phyloP scores from a whole-genome alignment of 1,140 invertebrate genomes.

The Apis cerana region DNA sequence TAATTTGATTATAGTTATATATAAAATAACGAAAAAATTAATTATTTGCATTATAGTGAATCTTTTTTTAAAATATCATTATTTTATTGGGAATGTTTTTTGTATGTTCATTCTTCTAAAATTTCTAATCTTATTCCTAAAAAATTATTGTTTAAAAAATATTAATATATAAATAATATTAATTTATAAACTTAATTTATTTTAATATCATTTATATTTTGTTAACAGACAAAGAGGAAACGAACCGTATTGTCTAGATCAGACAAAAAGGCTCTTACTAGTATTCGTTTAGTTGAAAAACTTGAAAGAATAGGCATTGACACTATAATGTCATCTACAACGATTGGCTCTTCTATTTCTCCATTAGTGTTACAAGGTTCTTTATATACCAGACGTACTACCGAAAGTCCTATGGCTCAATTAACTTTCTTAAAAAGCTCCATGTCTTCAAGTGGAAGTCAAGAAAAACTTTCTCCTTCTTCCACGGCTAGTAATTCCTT shows the following conservation, averaged over 20 bases:
- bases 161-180: not conserved
- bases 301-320: conserved; percentile 87
- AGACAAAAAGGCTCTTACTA: conserved; percentile 80
- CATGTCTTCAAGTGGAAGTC: conserved; percentile 75
- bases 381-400: conserved; percentile 81
- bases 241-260: conserved; percentile 79
- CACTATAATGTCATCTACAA: conserved; percentile 83
- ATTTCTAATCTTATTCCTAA: not conserved
- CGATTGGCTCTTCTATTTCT: conserved; percentile 77
- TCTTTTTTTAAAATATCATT: not conserved
- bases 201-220: not conserved
- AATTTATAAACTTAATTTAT: not conserved
- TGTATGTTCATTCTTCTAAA: too few relatives aligned
- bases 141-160: not conserved
- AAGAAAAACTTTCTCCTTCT: conserved; percentile 72
- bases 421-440: conserved; percentile 86
- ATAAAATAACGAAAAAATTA: not conserved
- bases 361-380: conserved; percentile 83
- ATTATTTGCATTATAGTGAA: not conserved
- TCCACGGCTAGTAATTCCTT: conserved; percentile 78
- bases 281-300: conserved; percentile 85
- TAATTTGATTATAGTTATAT: not conserved
- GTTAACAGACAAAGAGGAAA: conserved; percentile 72
- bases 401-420: conserved; percentile 88
- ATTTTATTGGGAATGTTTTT: not conserved